Percentiles rank a stretch among this genome's conserved stretches.
phyloP scores from a whole-genome alignment of 2,113 vertebrate species.

The Natator depressus region DNA sequence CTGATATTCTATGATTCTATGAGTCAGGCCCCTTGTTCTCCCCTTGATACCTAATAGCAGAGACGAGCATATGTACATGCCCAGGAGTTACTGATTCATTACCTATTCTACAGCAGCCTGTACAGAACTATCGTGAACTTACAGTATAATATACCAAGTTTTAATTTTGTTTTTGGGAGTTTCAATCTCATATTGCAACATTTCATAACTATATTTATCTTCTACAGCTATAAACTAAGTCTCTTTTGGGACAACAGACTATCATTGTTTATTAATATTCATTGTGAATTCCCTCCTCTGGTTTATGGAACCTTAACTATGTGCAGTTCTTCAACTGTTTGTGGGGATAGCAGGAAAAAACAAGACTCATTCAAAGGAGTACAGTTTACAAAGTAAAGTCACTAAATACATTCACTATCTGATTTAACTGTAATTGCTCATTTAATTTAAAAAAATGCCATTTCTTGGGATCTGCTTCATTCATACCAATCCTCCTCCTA shows the following conservation, averaged over 20 bases:
- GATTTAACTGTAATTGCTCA: not conserved
- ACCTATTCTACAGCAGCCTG: not conserved
- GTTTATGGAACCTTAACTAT: not conserved
- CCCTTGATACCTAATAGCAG: not conserved
- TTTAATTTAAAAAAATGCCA: not conserved
- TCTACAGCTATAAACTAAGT: not conserved
- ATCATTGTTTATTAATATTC: fast-evolving
- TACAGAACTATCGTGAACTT: slow-evolving; percentile 5
- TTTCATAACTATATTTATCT: not conserved
- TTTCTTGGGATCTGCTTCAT: not conserved
- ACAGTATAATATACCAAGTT: not conserved
- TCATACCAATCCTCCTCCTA: not conserved
- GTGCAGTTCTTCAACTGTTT: not conserved
- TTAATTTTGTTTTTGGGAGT: slow-evolving; percentile 17
- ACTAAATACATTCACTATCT: not conserved
- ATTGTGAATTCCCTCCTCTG: not conserved
- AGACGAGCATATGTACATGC: not conserved
- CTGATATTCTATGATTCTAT: too few relatives aligned
- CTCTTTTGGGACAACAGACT: slow-evolving; percentile 6
- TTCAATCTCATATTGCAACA: not conserved
- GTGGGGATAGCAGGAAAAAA: not conserved
- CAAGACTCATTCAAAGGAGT: not conserved
- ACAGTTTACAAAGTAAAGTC: not conserved
- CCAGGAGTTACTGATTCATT: not conserved
- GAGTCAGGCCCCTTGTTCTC: not conserved